These are phyloP conservation scores for Astur gentilis DNA, from an alignment of 2,113 vertebrate genomes.

Conservation along the genomic window DNA sequence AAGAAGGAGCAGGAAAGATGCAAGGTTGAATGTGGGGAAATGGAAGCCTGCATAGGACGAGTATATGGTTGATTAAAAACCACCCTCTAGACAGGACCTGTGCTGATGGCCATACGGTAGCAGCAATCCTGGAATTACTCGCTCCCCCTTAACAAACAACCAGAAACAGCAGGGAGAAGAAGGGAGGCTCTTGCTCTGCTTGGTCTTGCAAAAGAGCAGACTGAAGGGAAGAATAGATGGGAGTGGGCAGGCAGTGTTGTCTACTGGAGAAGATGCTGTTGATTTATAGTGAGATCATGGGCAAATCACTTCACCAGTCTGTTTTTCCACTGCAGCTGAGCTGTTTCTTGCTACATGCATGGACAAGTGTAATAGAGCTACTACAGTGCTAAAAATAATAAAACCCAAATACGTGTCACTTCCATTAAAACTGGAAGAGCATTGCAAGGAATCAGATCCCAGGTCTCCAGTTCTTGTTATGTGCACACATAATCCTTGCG, in stretches of 20 bases:
- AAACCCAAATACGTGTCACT: not conserved
- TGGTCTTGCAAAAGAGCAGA: not conserved
- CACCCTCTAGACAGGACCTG: not conserved
- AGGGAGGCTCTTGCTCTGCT: not conserved
- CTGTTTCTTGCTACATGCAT: not conserved
- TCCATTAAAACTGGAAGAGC: not conserved
- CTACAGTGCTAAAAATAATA: slow-evolving; percentile 2
- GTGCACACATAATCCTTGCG: not conserved
- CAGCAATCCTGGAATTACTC: not conserved
- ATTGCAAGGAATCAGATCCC: not conserved
- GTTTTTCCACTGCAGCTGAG: not conserved
- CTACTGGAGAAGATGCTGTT: not conserved
- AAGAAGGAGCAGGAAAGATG: not conserved
- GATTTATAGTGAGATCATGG: not conserved
- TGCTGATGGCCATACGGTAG: not conserved
- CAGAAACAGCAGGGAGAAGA: not conserved
- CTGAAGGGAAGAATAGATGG: not conserved
- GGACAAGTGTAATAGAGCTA: not conserved
- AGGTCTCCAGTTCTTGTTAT: not conserved
- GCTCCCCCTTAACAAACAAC: not conserved
- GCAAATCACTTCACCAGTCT: not conserved
- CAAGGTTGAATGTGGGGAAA: not conserved
- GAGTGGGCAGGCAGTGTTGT: not conserved
- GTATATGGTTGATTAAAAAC: not conserved
- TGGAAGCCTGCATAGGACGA: not conserved